Base-by-base conservation (phyloP, 2,888 invertebrate genomes). In the Petrolisthes manimaculis region DNA sequence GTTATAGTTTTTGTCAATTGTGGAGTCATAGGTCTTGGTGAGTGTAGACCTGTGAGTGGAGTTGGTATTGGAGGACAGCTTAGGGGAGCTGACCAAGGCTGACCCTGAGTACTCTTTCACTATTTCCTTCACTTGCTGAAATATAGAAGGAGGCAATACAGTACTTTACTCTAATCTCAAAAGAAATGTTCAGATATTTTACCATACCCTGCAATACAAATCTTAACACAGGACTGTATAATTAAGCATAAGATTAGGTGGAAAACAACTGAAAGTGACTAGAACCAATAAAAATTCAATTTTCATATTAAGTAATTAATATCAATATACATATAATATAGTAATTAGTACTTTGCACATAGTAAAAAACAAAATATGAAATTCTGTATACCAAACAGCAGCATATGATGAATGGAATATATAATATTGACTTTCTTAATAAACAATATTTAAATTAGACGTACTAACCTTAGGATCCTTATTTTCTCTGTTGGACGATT, bases 21-120 rank as follows among this genome's bases (percentile, higher is more conserved):
- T 69, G 8, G 90, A 90, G 74, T 90, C 90, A 67, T 89, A 90
- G 55, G 87, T 86, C 74, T 89, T 90, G 74, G 79, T 87, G 71
- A 90, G 84, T 18, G 80, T 85, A 14, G 90, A 88, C 71, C 74
- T 90, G 77, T 86, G 53, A 51, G 75, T 4, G 21, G 88, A 77
- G 21, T 80, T 55, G 53, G 83, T 8, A 55, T 53, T 56, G 14
- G 82, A 55, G 53, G 21, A 51, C 5, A 83, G 69, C 56, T 85
- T 85, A 5, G 89, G 89, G 18, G 89, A 89, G 55, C 74, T 75
- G 56, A 85, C 56, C 24, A 89, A 18, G 18, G 81, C 82, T 54
- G 85, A 83, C 8, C 89, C 82, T 6, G 88, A 83, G 77, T 91
- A 91, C 69, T 91, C 91, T 69, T 91, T 91, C 14, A 91, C 88